These are phyloP conservation scores for Spodoptera picta DNA, from an alignment of 2,888 invertebrate species.

Conservation along the genomic window DNA sequence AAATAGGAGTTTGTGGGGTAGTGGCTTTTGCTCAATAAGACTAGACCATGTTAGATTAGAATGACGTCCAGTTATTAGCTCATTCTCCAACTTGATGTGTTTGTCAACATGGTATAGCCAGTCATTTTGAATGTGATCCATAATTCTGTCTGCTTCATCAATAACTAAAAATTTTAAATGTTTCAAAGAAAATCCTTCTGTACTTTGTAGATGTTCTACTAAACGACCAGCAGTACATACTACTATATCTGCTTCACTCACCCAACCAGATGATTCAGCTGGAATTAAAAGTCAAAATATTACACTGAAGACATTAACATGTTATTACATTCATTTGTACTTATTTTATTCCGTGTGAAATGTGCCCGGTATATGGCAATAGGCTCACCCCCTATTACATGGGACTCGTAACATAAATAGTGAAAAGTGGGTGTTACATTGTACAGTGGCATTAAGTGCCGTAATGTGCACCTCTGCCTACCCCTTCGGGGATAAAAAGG, in stretches of 20 bases:
- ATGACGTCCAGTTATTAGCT: conserved; percentile 83
- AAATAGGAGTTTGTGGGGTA: conserved; percentile 96
- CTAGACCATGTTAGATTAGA: conserved; percentile 85
- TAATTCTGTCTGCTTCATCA: conserved; percentile 98
- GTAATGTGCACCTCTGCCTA: too few species aligned
- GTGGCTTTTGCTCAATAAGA: conserved; percentile 80
- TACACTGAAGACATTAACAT: too few species aligned
- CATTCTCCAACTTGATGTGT: conserved; percentile 89
- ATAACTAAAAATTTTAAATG: conserved; percentile 94
- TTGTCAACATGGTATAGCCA: conserved; percentile 95
- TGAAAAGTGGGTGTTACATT: too few species aligned
- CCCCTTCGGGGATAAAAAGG: too few species aligned
- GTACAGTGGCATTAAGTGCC: too few species aligned
- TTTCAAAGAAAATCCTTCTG: conserved; percentile 93
- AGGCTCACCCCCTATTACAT: too few species aligned
- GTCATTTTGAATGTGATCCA: conserved; percentile 97
- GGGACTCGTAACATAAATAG: too few species aligned
- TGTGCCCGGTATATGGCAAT: too few species aligned
- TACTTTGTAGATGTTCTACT: conserved; percentile 96
- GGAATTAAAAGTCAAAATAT: conserved; percentile 59
- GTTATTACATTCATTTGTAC: background rate
- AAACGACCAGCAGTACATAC: conserved; percentile 98
- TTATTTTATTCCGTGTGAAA: too few species aligned
- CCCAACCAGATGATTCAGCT: conserved; percentile 89
- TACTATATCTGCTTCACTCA: conserved; percentile 93